Evolutionary conservation across 2,113 vertebrate genomes (phyloP), one percentile per base, ranked within the genome.

Genomic region (Dicentrarchus labrax): DNA sequence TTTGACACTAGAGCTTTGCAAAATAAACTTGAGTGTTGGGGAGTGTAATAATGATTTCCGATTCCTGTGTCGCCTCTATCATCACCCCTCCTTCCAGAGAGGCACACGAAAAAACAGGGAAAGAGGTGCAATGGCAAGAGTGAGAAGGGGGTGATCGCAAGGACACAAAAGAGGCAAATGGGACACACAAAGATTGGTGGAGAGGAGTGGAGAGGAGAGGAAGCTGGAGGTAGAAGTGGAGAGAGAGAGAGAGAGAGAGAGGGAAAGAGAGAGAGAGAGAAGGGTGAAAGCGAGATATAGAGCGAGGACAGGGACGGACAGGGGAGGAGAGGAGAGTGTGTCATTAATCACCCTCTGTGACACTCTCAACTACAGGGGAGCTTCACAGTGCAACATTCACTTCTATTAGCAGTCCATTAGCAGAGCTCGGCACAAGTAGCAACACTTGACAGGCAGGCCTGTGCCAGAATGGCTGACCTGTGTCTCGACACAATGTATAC

Each of bases 381-480:
- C 90, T 81, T 92, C 93, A 76, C 65, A 87, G 90, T 86, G 88
- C 94, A 92, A 91, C 88, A 91, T 88, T 92, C 86, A 89, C 88
- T 90, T 93, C 94, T 95, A 93, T 96, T 96, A 96, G 86, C 94
- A 85, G 80, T 94, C 96, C 96, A 96, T 97, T 97, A 97, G 96
- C 83, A 83, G 90, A 93, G 92, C 82, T 83, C 89, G 15, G 91
- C 85, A 83, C 77, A 80, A 95, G 93, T 90, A 88, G 88, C 92
- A 92, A 78, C 88, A 91, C 94, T 94, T 94, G 91, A 95, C 93
- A 91, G 82, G 85, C 43, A 83, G 85, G 82, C 87, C 85, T 89
- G 81, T 89, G 86, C 88, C 82, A 47, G 85, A 95, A 78, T 19
- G 82, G 84, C 87, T 92, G 92, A 91, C 90, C 90, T 30, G 87